Evolutionary conservation across 2,888 invertebrate genomes (phyloP).

Genomic region (Bibio marci): DNA sequence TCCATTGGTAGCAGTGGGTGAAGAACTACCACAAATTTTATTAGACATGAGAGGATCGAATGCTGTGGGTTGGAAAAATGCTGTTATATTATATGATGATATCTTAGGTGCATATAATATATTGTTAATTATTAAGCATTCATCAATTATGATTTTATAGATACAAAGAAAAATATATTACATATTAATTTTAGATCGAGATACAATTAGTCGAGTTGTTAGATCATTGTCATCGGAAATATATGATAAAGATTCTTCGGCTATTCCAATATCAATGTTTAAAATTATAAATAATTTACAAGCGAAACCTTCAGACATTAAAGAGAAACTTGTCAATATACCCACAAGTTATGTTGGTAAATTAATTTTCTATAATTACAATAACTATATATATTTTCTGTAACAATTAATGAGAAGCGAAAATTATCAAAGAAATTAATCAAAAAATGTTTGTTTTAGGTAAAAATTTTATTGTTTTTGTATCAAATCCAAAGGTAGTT

Average conservation of each 20-base stretch:
- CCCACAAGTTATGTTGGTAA: constrained; percentile 21
- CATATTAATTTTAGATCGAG: constrained; percentile 31
- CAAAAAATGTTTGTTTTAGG: no score
- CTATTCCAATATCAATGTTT: constrained; percentile 7
- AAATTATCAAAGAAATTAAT: no score
- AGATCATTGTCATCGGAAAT: constrained; percentile 33
- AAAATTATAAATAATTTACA: constrained; percentile 3
- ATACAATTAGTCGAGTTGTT: constrained; percentile 46
- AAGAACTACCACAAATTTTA: constrained; percentile 61
- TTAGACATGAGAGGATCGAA: constrained; percentile 51
- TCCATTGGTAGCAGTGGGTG: constrained; percentile 47
- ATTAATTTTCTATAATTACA: constrained; percentile 7
- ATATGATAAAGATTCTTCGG: constrained; percentile 8
- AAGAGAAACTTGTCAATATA: constrained; percentile 19
- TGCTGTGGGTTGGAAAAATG: constrained; percentile 53
- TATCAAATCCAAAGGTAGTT: constrained; percentile 38
- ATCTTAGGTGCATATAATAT: no score
- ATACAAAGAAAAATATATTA: constrained; percentile 17
- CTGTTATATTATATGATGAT: constrained; percentile 53
- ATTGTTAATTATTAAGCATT: no score
- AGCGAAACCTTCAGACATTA: constrained; percentile 10
- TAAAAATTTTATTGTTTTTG: constrained; percentile 45
- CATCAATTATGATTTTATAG: no score
- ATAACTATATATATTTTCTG: no score
- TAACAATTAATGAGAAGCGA: no score